Percentiles rank a stretch among this genome's conserved stretches.
phyloP scores from a whole-genome alignment of 2,113 vertebrate species.

The Lethenteron camtschaticum region DNA sequence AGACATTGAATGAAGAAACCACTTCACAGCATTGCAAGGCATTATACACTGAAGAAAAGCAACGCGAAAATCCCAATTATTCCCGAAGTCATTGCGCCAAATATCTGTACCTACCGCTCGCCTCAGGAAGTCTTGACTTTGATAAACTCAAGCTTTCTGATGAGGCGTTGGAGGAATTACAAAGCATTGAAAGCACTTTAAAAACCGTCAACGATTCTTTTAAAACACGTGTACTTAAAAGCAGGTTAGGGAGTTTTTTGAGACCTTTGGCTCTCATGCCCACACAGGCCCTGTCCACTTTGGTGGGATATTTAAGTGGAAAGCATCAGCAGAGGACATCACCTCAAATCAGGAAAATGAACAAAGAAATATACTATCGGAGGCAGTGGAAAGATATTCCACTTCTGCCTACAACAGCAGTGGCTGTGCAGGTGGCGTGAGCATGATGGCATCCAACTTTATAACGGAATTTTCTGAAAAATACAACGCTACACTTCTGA shows the following conservation, averaged over 20 bases:
- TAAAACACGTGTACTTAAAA: rapidly evolving
- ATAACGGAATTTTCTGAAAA: background rate
- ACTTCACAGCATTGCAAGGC: background rate
- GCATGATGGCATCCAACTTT: constrained; percentile 7
- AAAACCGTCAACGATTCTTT: background rate
- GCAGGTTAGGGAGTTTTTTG: constrained; percentile 16
- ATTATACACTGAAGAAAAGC: background rate
- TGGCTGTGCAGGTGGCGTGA: constrained; percentile 8
- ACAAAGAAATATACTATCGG: background rate
- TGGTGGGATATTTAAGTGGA: constrained; percentile 30
- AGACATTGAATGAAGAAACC: background rate
- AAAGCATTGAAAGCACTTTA: constrained; percentile 15
- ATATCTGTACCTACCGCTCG: constrained; percentile 20
- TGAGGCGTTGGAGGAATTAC: constrained; percentile 17
- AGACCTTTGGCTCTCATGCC: constrained; percentile 21
- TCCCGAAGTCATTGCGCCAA: constrained; percentile 16
- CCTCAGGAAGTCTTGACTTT: constrained; percentile 18
- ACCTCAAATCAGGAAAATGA: constrained; percentile 8
- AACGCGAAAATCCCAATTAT: constrained; percentile 1
- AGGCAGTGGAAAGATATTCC: too few species aligned
- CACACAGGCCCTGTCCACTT: constrained; percentile 24
- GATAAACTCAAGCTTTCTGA: constrained; percentile 18
- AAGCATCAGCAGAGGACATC: constrained; percentile 16
- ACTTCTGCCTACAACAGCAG: too few species aligned
- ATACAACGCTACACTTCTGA: background rate